These are phyloP conservation scores for Cryptomyrus ogoouensis DNA, from an alignment of 2,113 vertebrate species.

Conservation along the genomic window DNA sequence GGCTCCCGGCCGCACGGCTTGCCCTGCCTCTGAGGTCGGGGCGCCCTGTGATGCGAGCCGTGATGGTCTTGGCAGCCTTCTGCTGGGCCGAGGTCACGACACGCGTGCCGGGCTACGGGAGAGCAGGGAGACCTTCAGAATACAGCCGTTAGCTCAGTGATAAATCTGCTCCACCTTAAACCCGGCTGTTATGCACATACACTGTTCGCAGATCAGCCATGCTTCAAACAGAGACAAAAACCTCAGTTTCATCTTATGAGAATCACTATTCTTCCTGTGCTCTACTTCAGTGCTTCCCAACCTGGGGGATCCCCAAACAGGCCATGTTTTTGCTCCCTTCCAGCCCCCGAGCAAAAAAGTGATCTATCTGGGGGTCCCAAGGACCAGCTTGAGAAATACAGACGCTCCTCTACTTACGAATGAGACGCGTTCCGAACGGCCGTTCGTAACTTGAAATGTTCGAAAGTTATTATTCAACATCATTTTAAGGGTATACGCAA, in stretches of 20 bases:
- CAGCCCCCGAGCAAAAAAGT: not conserved
- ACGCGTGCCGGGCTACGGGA: conserved; percentile 62
- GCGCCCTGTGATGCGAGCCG: conserved; percentile 76
- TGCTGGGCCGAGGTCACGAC: conserved; percentile 76
- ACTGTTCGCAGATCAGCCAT: not conserved
- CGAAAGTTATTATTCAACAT: too few relatives aligned
- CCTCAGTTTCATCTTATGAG: not conserved
- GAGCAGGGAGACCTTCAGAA: not conserved
- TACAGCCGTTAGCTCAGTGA: not conserved
- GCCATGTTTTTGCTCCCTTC: not conserved
- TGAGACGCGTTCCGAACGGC: too few relatives aligned
- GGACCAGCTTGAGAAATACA: not conserved
- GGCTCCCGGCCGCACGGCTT: conserved; percentile 50
- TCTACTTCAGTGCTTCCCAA: not conserved
- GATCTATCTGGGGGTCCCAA: too few relatives aligned
- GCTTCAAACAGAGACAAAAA: not conserved
- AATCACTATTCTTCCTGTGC: not conserved
- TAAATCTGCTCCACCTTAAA: not conserved
- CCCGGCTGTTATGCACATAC: not conserved
- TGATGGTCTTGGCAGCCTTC: conserved; percentile 81
- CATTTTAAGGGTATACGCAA: too few relatives aligned
- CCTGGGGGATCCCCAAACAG: not conserved
- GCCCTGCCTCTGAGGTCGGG: conserved; percentile 60
- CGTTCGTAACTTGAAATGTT: too few relatives aligned
- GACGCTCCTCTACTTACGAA: too few relatives aligned